Evolutionary conservation across 2,888 invertebrate genomes (phyloP).

Genomic region (Rhagium mordax): DNA sequence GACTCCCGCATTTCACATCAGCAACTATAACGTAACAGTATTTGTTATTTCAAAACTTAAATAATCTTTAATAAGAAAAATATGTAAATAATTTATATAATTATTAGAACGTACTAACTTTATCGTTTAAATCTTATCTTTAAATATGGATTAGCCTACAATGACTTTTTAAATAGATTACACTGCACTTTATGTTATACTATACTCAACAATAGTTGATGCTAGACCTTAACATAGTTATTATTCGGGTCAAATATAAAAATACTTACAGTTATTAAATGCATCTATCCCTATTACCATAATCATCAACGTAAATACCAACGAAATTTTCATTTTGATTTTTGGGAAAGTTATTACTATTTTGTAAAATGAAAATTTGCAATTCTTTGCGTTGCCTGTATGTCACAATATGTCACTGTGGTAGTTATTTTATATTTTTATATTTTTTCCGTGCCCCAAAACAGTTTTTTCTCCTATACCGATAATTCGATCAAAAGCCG

Average conservation of each 20-base stretch:
- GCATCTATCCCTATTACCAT: slow-evolving; percentile 51
- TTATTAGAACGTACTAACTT: neutral
- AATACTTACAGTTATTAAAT: slow-evolving; percentile 62
- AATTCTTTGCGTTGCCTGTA: neutral
- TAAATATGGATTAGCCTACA: neutral
- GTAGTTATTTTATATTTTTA: slow-evolving; percentile 9
- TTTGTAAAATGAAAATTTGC: too few relatives aligned
- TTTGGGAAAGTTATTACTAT: neutral
- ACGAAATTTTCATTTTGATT: slow-evolving; percentile 49
- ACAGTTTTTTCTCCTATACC: slow-evolving; percentile 13
- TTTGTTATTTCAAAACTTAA: neutral
- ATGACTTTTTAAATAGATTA: neutral
- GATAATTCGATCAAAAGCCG: slow-evolving; percentile 39
- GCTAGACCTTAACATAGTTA: slow-evolving; percentile 49
- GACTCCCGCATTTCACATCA: slow-evolving; percentile 76
- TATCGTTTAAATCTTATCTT: neutral
- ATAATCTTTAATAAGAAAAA: neutral
- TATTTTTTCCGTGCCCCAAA: slow-evolving; percentile 42
- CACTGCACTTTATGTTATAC: neutral
- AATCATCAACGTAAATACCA: slow-evolving; percentile 46
- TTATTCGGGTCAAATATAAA: slow-evolving; percentile 44
- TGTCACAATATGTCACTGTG: slow-evolving; percentile 1
- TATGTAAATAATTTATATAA: neutral
- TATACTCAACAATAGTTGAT: slow-evolving; percentile 21
- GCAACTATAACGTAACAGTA: slow-evolving; percentile 72